These are phyloP conservation scores for cat (Felis catus) DNA, from an alignment of 2,113 vertebrate species.

Conservation along the genomic window DNA sequence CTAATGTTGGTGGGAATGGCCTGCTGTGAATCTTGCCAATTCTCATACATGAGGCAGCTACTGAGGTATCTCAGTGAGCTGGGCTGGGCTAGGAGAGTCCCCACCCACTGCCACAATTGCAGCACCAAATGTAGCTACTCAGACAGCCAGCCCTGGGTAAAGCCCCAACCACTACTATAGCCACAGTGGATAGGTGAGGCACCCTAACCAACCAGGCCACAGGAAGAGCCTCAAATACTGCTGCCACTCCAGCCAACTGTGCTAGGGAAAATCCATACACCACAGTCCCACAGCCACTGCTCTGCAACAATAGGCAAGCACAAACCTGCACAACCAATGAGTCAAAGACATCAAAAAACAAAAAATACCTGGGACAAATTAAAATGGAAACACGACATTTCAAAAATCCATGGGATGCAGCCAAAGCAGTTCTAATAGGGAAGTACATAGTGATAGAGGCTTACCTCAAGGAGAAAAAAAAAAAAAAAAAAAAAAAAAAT, in stretches of 20 bases:
- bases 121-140: neutral
- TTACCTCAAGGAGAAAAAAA: neutral
- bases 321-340: neutral
- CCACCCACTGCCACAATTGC: neutral
- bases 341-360: neutral
- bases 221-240: neutral
- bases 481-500: neutral
- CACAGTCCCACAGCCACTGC: neutral
- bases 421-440: neutral
- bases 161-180: neutral
- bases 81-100: neutral
- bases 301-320: neutral
- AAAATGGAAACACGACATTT: neutral
- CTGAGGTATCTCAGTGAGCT: neutral
- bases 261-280: neutral
- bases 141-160: neutral
- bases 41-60: neutral
- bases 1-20: neutral
- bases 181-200: neutral
- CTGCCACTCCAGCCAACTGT: neutral
- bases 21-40: neutral
- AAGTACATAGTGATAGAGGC: neutral
- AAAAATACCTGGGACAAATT: neutral
- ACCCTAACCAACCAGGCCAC: neutral
- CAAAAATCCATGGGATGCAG: neutral